Evolutionary conservation across 2,888 invertebrate species (phyloP).

Genomic region (Ecdyonurus torrentis): DNA sequence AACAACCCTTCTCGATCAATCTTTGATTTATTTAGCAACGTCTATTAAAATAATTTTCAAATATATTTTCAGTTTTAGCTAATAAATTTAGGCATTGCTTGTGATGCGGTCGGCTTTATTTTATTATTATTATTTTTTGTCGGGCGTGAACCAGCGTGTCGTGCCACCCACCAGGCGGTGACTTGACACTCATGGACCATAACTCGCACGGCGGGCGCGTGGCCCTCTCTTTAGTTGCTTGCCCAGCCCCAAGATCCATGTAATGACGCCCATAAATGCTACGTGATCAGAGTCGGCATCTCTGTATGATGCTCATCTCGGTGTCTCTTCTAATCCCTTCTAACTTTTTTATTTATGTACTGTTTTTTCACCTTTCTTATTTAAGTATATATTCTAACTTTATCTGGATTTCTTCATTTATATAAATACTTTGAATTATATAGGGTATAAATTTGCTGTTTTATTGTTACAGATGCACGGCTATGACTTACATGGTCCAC

Average conservation of each 20-base stretch:
- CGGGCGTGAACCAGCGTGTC: too few species aligned
- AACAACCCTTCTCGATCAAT: neutral
- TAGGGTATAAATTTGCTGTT: neutral
- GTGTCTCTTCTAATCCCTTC: neutral
- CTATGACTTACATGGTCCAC: conserved; percentile 50
- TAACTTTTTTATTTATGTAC: neutral
- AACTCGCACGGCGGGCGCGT: neutral
- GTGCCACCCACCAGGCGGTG: neutral
- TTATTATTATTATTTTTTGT: too few species aligned
- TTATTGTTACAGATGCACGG: conserved; percentile 64
- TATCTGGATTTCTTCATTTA: too few species aligned
- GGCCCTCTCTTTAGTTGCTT: neutral
- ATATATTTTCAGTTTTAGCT: neutral
- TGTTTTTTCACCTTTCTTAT: neutral
- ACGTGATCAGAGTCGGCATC: neutral
- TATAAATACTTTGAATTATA: too few species aligned
- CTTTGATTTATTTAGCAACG: neutral
- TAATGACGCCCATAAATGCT: neutral
- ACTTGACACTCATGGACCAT: neutral
- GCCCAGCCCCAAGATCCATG: neutral
- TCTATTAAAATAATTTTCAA: neutral
- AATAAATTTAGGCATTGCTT: neutral
- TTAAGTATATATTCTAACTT: neutral
- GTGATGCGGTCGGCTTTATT: too few species aligned
- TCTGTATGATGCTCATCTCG: neutral